phyloP scores from a whole-genome alignment of 2,113 vertebrate species.

The Rhynchopsitta pachyrhyncha region DNA sequence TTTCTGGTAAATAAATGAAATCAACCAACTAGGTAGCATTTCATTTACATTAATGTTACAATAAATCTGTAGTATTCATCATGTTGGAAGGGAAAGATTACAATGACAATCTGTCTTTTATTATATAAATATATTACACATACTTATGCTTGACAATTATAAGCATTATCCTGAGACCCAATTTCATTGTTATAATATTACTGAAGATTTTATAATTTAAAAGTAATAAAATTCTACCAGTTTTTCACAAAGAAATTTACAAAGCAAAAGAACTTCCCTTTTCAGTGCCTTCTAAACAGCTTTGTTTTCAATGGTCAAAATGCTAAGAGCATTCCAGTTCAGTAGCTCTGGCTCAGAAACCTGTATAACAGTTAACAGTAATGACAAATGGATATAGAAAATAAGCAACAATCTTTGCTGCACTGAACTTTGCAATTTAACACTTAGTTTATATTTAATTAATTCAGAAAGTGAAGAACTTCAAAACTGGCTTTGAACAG shows the following conservation, averaged over 20 bases:
- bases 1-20: neutral
- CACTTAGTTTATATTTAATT: constrained; percentile 81
- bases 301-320: constrained; percentile 57
- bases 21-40: constrained; percentile 2
- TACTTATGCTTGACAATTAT: neutral
- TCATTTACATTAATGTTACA: neutral
- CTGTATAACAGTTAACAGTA: constrained; percentile 34
- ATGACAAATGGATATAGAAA: constrained; percentile 62
- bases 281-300: constrained; percentile 37
- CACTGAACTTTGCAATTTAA: constrained; percentile 74
- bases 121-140: neutral
- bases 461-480: constrained; percentile 75
- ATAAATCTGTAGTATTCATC: neutral
- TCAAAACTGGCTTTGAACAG: constrained; percentile 71
- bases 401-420: constrained; percentile 56
- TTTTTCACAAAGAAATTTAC: constrained; percentile 57
- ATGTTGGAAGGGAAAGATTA: neutral
- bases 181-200: neutral
- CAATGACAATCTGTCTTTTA: neutral
- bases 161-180: neutral
- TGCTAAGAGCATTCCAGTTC: constrained; percentile 52
- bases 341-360: constrained; percentile 41
- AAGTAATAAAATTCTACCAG: constrained; percentile 30
- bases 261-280: constrained; percentile 39
- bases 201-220: constrained; percentile 15